Base-by-base conservation (phyloP, 2,888 invertebrate genomes). In the Agonopterix arenella region DNA sequence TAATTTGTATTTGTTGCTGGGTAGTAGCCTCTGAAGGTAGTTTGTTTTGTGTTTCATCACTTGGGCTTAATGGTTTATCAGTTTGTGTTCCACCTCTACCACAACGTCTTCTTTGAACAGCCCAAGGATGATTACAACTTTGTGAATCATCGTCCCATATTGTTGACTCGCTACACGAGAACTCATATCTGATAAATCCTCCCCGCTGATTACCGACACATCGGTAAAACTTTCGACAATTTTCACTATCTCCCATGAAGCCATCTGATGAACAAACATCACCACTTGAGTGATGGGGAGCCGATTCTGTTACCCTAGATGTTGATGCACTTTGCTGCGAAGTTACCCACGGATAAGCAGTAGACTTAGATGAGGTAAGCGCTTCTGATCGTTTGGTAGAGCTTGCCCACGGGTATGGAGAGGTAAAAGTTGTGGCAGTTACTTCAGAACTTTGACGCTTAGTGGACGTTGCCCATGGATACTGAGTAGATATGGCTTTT, bases 201-300 rank as follows among this genome's bases (percentile, higher is more conserved):
- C 91, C 92, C 45, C 89, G 80, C 28, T 91, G 92, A 66, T 91
- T 91, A 45, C 85, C 84, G 9, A 95, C 94, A 75, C 96, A 96
- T 63, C 95, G 90, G 70, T 95, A 95, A 83, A 96, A 96, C 71
- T 93, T 94, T 38, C 89, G 91, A 67, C 96, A 96, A 68, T 95
- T 91, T 52, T 90, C 84, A 45, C 89, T 90, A 73, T 96, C 93
- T 11, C 93, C 92, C 71, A 93, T 91, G 68, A 94, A 96, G 46
- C 96, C 96, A 70, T 94, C 93, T 57, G 81, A 73, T n/a, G 74
- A 80, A 68, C 94, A 94, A 47, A 68, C 64, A 53, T 78, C 73
- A 44, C 55, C 63, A 37, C 37, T 57, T 3, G 59, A 47, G 36
- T 47, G 49, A n/a, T 44, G 50, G 44, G 52, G 48, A 36, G 49